phyloP scores from a whole-genome alignment of 2,888 invertebrate genomes.

The Tanytarsus gracilentus region DNA sequence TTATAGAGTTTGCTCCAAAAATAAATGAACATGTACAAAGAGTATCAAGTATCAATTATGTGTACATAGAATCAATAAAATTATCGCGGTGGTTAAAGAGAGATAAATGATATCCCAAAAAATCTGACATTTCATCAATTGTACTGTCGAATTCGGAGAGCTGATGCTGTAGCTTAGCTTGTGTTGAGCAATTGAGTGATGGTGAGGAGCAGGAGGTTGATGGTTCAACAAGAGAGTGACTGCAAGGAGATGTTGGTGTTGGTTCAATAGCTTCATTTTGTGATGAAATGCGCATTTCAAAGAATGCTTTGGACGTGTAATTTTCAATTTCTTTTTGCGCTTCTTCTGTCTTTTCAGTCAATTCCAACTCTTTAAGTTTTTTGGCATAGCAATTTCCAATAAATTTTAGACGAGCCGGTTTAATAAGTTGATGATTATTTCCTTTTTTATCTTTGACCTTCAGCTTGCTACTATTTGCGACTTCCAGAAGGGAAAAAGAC shows the following conservation, averaged over 20 bases:
- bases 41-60: neutral
- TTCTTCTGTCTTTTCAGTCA: neutral
- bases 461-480: neutral
- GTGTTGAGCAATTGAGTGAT: slow-evolving; percentile 15
- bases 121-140: slow-evolving; percentile 22
- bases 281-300: slow-evolving; percentile 15
- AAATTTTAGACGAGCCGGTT: slow-evolving; percentile 15
- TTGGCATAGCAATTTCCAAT: slow-evolving; percentile 13
- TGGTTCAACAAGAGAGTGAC: neutral
- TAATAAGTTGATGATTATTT: slow-evolving; percentile 12
- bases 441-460: slow-evolving; percentile 17
- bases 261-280: neutral
- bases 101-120: slow-evolving; percentile 4
- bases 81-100: slow-evolving; percentile 10
- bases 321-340: neutral
- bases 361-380: neutral
- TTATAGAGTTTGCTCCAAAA: no score
- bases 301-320: slow-evolving; percentile 12
- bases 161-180: slow-evolving; percentile 23
- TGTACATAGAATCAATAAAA: slow-evolving; percentile 25
- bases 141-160: slow-evolving; percentile 2
- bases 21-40: neutral
- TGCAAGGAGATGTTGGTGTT: neutral
- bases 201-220: neutral
- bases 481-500: neutral